Evolutionary conservation across 2,888 invertebrate species (phyloP), one percentile per base, ranked within the genome.

Genomic region (Pemphredon lugubris): DNA sequence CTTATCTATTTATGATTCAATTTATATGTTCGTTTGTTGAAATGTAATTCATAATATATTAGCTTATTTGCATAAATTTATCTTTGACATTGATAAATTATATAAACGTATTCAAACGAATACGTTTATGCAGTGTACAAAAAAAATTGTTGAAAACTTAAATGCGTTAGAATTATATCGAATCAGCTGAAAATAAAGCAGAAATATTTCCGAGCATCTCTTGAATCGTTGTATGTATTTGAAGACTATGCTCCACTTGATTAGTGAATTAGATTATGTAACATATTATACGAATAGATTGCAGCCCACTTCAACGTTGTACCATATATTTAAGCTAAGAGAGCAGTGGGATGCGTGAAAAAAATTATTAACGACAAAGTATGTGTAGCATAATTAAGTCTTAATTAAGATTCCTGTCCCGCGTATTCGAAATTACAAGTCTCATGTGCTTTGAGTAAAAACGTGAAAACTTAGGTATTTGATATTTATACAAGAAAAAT

Each of bases 271-370:
- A 76, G 68, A 58, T 48, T 48, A 69, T 9, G 18, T 42, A 44
- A 57, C 48, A 66, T 65, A 64, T 26, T 45, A 21, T 44, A 40
- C 21, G 42, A 71, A 44, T 57, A 74, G 71, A 63, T 74, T 69
- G 77, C 81, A 78, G 79, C 75, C 74, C 75, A 68, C 67, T 76
- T 70, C 68, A 72, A 79, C 21, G 76, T 69, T 83, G 78, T 85
- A 83, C 68, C 59, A 82, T 82, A 80, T 76, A 76, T 37, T 66
- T 68, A 75, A 32, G 21, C 50, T 63, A 57, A 67, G 55, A 67
- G 59, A 67, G 71, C 74, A 78, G 79, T 77, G 81, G 78, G 77
- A 70, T 66, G 81, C 81, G 79, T 78, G 76, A 64, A 58, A 64
- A 30, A 57, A 69, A 57, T 51, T 16, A 37, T 54, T 51, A 50